These are phyloP conservation scores for Orius laevigatus DNA, from an alignment of 1,140 invertebrate genomes.

Conservation along the genomic window DNA sequence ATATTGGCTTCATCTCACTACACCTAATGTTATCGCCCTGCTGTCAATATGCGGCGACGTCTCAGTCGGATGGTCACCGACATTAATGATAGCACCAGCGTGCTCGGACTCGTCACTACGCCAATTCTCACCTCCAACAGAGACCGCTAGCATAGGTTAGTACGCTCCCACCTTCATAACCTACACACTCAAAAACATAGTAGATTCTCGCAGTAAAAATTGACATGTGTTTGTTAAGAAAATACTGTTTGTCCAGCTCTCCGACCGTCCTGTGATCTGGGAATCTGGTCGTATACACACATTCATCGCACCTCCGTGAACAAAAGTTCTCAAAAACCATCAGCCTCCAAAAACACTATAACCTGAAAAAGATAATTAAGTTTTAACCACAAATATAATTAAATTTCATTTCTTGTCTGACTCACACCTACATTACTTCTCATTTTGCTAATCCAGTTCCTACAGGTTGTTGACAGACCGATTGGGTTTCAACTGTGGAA, in stretches of 20 bases:
- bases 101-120: no score
- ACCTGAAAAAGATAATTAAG: conserved; percentile 29
- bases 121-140: conserved; percentile 92
- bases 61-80: conserved; percentile 97
- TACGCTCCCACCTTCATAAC: conserved; percentile 94
- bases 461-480: conserved; percentile 98
- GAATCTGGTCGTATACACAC: conserved; percentile 95
- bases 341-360: conserved; percentile 97
- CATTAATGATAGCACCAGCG: conserved; percentile 94
- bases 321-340: conserved; percentile 93
- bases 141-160: conserved; percentile 94
- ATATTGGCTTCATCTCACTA: conserved; percentile 86
- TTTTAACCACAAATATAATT: no score
- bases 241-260: conserved; percentile 67
- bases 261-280: conserved; percentile 73
- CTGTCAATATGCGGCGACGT: conserved; percentile 93
- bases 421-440: conserved; percentile 94
- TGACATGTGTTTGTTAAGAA: neutral
- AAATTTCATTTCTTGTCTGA: conserved; percentile 20
- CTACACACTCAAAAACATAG: conserved; percentile 67
- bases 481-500: conserved; percentile 98
- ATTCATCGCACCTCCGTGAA: conserved; percentile 98
- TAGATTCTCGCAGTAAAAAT: neutral
- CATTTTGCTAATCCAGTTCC: conserved; percentile 93
- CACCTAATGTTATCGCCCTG: conserved; percentile 87